These are phyloP conservation scores for Bombus polaris DNA, from an alignment of 1,140 invertebrate genomes.

Conservation along the genomic window DNA sequence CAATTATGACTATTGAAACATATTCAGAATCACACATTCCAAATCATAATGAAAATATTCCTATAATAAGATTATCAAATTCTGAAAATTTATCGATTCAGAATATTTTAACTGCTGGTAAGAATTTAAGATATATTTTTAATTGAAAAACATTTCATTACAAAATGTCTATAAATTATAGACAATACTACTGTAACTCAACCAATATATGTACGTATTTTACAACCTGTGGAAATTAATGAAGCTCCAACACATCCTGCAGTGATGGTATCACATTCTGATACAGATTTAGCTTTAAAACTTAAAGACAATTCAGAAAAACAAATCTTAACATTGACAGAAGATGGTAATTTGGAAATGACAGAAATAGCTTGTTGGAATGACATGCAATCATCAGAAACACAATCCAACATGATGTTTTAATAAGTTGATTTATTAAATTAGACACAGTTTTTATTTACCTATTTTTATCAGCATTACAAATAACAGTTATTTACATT, in stretches of 20 bases:
- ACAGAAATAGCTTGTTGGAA: constrained; percentile 63
- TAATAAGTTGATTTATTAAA: constrained; percentile 18
- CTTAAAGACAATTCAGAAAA: constrained; percentile 50
- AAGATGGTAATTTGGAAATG: constrained; percentile 70
- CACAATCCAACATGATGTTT: constrained; percentile 27
- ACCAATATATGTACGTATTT: constrained; percentile 60
- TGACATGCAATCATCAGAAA: constrained; percentile 40
- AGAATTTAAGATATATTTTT: not conserved
- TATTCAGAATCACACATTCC: constrained; percentile 42
- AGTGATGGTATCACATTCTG: constrained; percentile 27
- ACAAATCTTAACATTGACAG: constrained; percentile 66
- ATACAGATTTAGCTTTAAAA: constrained; percentile 44
- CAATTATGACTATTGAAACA: constrained; percentile 41
- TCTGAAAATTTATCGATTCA: constrained; percentile 49
- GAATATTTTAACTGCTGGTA: constrained; percentile 61
- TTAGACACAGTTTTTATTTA: constrained; percentile 8
- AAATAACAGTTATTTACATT: constrained; percentile 39
- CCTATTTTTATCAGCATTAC: constrained; percentile 6
- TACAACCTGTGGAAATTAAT: constrained; percentile 56
- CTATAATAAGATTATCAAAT: constrained; percentile 58
- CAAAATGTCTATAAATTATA: constrained; percentile 28
- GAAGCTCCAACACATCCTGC: constrained; percentile 31
- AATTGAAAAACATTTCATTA: not conserved
- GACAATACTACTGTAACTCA: constrained; percentile 38
- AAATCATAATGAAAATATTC: constrained; percentile 53